Base-by-base conservation (phyloP, 1,140 invertebrate species). In the Paraescarpia echinospica region DNA sequence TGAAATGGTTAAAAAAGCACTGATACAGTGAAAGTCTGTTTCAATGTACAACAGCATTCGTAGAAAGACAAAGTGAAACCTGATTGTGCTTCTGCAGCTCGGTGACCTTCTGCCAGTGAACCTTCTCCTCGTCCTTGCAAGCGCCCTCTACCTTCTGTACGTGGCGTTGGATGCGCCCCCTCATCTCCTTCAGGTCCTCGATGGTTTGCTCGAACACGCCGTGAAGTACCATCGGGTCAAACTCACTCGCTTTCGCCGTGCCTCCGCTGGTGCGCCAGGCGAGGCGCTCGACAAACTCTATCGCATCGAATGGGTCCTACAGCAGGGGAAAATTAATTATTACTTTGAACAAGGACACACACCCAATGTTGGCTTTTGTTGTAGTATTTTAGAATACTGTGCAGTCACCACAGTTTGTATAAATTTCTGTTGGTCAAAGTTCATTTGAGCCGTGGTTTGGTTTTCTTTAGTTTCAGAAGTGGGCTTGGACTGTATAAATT, bases 251-350 rank as follows among this genome's bases (percentile, higher is more conserved):
- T 93, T 95, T 92, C 92, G 88, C 5, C 89, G 89, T 34, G 18
- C 94, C 95, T 92, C 98, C 98, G 94, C 98, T 98, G 77, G 98
- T 98, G 95, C 98, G 97, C 98, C 99, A 99, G 93, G 99, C 99
- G 94, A 99, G 96, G 93, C 98, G 97, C 96, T 99, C 99, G 0
- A 99, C 98, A 97, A 99, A 99, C 95, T 99, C 99, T 96, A 98
- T 98, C 34, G 98, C 97, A 97, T 99, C 98, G 96, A 99, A 99
- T 0, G 98, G 98, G 95, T 99, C 98, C 98, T 97, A 93, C 35
- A 92, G n/a, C n/a, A 89, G 41, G 4, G 12, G 41, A 4, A 41
- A 41, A 41, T 41, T 41, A 4, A 41, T 41, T 41, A 41, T 12
- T 41, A 12, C 4, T 41, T 4, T 41, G 41, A 12, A 4, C 12